Evolutionary conservation across 2,797 vertebrate genomes (phyloP), one percentile per base, ranked within the genome.

Genomic region (Choloepus didactylus): DNA sequence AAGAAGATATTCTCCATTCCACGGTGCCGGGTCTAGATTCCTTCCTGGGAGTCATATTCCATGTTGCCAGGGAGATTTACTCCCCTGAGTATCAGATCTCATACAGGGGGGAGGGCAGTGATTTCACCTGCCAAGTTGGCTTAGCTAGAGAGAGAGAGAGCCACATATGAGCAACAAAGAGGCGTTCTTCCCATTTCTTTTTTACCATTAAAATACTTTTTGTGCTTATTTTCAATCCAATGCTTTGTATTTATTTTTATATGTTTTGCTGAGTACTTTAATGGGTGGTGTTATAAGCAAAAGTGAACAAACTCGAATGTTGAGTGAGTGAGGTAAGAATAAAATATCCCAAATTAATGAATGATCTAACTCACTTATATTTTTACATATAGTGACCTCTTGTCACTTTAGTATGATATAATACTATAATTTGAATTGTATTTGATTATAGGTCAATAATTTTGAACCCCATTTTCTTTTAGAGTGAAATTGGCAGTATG

Each of bases 241-340:
- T 66, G 38, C 3, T 49, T 89, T 75, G 29, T 77, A 46, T 29
- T 44, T 69, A 72, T 3, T 91, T 80, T 92, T 77, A 38, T 51
- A 38, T 89, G 49, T 77, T 95, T 95, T 91, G 18, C 64, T 60
- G 7, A 76, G 23, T 83, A 27, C 56, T 87, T 85, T 89, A 94
- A 67, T 80, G 72, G 29, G 23, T 84, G 11, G 29, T 87, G 6
- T 49, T 49, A 12, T 82, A 83, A 87, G 46, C 75, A 76, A 59
- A 87, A 85, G 59, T 70, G 38, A 82, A 82, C 19, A 92, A 92
- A 6, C 23, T 66, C 87, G 41, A 60, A 6, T 87, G 60, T 82
- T 85, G 23, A 94, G 27, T 60, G 29, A 95, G 41, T 70, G 81
- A 93, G 16, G 14, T 54, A 69, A 86, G 80, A 96, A 59, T 75